Evolutionary conservation across 1,140 invertebrate species (phyloP).

Genomic region (Sipha flava): DNA sequence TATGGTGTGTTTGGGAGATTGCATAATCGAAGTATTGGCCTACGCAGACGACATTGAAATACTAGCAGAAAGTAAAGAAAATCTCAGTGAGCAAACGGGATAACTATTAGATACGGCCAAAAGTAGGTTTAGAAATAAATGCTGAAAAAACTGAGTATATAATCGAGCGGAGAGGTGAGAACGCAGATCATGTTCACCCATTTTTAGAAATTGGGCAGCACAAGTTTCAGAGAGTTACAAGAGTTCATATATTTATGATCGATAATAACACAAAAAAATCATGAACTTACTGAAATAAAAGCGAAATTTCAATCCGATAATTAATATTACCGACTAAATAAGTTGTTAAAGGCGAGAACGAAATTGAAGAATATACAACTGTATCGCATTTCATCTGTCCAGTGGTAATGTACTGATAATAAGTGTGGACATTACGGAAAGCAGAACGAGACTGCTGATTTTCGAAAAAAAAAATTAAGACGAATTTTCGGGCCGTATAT

Average conservation of each 20-base stretch:
- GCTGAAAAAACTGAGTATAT: background rate
- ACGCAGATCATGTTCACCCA: background rate
- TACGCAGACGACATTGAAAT: background rate
- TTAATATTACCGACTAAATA: background rate
- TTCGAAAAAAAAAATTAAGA: no score
- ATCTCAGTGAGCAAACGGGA: background rate
- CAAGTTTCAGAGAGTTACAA: background rate
- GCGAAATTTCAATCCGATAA: background rate
- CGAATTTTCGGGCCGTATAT: constrained; percentile 10
- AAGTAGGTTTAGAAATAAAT: background rate
- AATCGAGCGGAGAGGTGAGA: background rate
- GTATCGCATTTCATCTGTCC: background rate
- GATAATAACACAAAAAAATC: background rate
- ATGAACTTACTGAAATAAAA: background rate
- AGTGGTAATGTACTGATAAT: no score
- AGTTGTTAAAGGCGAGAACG: constrained; percentile 2
- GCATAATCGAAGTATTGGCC: background rate
- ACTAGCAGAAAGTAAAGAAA: background rate
- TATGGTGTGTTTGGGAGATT: background rate
- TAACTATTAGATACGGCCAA: background rate
- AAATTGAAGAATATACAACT: constrained; percentile 3
- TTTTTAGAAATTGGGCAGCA: background rate
- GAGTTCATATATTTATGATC: background rate
- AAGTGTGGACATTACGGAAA: constrained; percentile 4
- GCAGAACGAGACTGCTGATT: background rate